Conservation (phyloP, 1,140 invertebrate genomes). For the Phenacoccus solenopsis region DNA sequence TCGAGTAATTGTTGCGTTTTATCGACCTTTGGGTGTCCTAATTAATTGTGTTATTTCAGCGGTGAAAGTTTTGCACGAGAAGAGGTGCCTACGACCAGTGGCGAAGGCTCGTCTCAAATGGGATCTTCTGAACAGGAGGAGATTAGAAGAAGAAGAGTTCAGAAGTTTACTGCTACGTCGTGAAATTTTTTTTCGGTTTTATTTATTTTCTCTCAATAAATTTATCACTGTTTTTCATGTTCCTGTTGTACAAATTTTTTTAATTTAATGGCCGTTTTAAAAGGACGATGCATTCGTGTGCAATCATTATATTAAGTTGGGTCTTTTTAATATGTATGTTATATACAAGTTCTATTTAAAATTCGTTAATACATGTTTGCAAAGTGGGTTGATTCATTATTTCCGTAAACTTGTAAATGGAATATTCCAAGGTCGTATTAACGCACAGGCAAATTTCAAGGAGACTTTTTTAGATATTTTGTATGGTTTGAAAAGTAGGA, state of each 20-base stretch:
- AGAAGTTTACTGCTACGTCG: neutral
- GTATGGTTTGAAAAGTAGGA: too few relatives aligned
- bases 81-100: neutral
- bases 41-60: neutral
- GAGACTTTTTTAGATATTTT: too few relatives aligned
- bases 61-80: neutral
- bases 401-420: too few relatives aligned
- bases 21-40: neutral
- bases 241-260: neutral
- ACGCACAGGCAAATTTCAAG: too few relatives aligned
- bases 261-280: neutral
- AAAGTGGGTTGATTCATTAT: neutral
- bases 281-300: neutral
- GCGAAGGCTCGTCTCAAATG: neutral
- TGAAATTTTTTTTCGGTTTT: neutral
- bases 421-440: too few relatives aligned
- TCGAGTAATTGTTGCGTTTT: neutral
- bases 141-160: neutral
- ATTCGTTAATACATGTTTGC: neutral
- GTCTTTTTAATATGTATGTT: neutral
- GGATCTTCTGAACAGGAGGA: neutral
- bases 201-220: neutral
- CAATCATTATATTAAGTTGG: neutral
- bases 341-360: neutral
- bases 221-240: conserved; percentile 3